These are phyloP conservation scores for Bombus pyrosoma DNA, from an alignment of 1,140 invertebrate genomes.

Conservation along the genomic window DNA sequence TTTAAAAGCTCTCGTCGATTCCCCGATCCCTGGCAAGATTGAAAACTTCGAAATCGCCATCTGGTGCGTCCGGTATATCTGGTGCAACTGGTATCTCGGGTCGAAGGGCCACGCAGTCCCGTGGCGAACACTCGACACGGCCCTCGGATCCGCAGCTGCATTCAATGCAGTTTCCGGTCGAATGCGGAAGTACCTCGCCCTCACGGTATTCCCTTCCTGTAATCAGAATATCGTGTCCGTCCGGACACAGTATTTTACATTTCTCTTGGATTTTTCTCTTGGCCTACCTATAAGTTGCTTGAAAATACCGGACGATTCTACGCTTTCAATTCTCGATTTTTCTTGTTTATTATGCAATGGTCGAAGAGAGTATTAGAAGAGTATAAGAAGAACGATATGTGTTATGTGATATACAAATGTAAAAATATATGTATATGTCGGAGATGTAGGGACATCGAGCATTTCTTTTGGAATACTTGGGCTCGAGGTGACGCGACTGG, in stretches of 20 bases:
- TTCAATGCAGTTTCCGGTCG: slow-evolving; percentile 87
- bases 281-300: neutral
- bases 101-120: slow-evolving; percentile 83
- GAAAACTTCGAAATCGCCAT: slow-evolving; percentile 77
- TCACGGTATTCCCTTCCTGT: slow-evolving; percentile 85
- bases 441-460: no score
- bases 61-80: slow-evolving; percentile 70
- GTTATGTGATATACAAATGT: no score
- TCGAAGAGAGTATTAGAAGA: no score
- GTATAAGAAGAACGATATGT: no score
- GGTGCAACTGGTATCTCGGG: slow-evolving; percentile 74
- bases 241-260: neutral
- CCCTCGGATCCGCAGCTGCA: slow-evolving; percentile 86
- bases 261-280: neutral
- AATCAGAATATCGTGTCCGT: slow-evolving; percentile 29
- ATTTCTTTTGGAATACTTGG: no score
- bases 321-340: no score
- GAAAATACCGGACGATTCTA: neutral
- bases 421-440: no score
- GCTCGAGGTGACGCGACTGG: no score
- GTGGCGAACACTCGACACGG: slow-evolving; percentile 86
- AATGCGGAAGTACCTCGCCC: slow-evolving; percentile 86
- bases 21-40: slow-evolving; percentile 73
- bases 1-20: slow-evolving; percentile 77
- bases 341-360: no score